phyloP scores from a whole-genome alignment of 2,888 invertebrate genomes.

The Nezara viridula region DNA sequence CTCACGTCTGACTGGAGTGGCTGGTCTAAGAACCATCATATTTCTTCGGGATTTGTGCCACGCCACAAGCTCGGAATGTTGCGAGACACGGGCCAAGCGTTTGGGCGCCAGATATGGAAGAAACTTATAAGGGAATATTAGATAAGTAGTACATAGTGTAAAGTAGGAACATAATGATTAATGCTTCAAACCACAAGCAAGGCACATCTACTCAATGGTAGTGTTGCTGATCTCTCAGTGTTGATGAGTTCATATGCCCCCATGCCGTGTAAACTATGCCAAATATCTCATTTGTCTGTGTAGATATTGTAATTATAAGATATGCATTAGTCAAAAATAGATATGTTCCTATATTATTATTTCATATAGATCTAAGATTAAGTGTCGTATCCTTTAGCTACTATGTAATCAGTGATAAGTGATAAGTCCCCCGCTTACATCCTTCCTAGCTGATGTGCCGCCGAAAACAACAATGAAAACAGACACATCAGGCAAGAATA shows the following conservation, averaged over 20 bases:
- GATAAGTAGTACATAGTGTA: conserved; percentile 5
- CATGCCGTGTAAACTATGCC: not conserved
- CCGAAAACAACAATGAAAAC: not conserved
- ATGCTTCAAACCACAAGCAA: not conserved
- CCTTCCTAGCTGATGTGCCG: conserved; percentile 40
- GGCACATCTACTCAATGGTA: not conserved
- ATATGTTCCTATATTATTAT: not conserved
- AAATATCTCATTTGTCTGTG: not conserved
- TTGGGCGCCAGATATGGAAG: conserved; percentile 23
- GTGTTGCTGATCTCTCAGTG: not conserved
- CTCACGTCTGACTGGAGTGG: conserved; percentile 71
- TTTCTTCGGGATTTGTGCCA: not conserved
- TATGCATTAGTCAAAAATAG: conserved; percentile 30
- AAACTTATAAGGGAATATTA: conserved; percentile 26
- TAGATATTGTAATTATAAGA: conserved; percentile 38
- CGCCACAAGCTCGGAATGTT: not conserved
- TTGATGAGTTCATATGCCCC: not conserved
- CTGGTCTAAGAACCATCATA: conserved; percentile 64
- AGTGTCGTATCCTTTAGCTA: conserved; percentile 22
- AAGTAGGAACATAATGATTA: conserved; percentile 15
- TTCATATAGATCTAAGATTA: not conserved
- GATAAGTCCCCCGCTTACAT: not conserved
- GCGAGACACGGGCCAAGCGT: not conserved
- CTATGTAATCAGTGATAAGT: not conserved
- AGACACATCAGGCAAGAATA: conserved; percentile 54